Evolutionary conservation across 2,113 vertebrate genomes (phyloP).

Genomic region (Lepisosteus oculatus): DNA sequence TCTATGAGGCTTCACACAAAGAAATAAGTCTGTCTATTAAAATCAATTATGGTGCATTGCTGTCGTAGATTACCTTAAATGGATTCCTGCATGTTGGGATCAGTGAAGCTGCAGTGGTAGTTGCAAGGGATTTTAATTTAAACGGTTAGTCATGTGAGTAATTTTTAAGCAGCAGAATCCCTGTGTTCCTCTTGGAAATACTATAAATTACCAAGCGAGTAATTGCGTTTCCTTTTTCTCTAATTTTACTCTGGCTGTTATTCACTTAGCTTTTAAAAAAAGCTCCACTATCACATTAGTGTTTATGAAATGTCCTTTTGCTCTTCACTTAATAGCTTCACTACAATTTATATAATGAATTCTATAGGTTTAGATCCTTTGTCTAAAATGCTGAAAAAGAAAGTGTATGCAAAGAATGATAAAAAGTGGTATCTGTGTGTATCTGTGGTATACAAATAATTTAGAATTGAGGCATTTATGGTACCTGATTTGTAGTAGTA

Average conservation of each 20-base stretch:
- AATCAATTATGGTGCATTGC: slow-evolving; percentile 34
- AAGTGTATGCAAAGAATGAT: no score
- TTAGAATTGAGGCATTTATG: no score
- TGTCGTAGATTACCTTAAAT: slow-evolving; percentile 51
- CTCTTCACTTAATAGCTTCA: neutral
- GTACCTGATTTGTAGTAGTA: no score
- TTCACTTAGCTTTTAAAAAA: slow-evolving; percentile 7
- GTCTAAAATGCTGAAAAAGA: no score
- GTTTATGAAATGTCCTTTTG: neutral
- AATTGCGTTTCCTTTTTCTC: slow-evolving; percentile 1
- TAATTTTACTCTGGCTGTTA: slow-evolving; percentile 9
- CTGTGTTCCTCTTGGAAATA: neutral
- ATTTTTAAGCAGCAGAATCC: slow-evolving; percentile 23
- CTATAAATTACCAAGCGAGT: neutral
- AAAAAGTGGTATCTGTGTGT: no score
- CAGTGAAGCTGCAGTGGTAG: slow-evolving; percentile 37
- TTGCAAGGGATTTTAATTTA: slow-evolving; percentile 55
- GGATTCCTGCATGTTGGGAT: slow-evolving; percentile 37
- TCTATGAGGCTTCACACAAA: slow-evolving; percentile 38
- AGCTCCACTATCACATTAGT: neutral
- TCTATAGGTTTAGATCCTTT: no score
- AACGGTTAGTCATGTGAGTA: slow-evolving; percentile 46
- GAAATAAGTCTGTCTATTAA: slow-evolving; percentile 31
- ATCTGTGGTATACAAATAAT: no score
- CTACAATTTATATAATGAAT: no score